Evolutionary conservation across 2,888 invertebrate genomes (phyloP), one percentile per base, ranked within the genome.

Genomic region (Heliconius sara): DNA sequence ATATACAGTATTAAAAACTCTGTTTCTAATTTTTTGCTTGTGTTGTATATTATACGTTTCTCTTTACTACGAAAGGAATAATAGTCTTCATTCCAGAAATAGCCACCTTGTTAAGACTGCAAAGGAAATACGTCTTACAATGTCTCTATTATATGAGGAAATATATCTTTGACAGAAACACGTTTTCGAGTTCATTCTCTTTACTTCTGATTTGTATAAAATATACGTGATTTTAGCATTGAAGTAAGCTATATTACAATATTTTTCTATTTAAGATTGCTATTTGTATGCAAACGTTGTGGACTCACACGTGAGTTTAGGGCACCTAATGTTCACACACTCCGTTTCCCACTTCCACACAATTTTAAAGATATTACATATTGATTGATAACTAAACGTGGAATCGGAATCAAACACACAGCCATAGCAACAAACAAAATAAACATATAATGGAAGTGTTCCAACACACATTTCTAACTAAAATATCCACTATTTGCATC

Each of bases 401-500:
- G 19, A 52, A 19, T 47, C 16, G 16, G 16, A 47, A 47, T 5
- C 0, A 16, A 47, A 47, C 16, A 13, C 16, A 47, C 5, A 2
- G 5, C 52, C 6, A 52, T 19, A 52, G 19, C 19, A 52, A 52
- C 7, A n/a, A n/a, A 73, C 39, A 60, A 60, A 60, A 60, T 39
- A 39, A 73, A 60, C n/a, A 73, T 25, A 60, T 57, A 34, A n/a
- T n/a, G 7, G n/a, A 34, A 60, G 30, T 30, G 30, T 30, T 12
- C 22, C 13, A 34, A 73, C 57, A 34, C 1, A 39, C 25, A 34
- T 60, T 25, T 39, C 73, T 22, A 75, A 43, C 39, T 63, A 65
- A 75, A 75, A 27, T 75, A 75, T 43, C 65, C 25, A 22, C 65
- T 47, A 65, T 75, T 75, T 43, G 63, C 65, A 65, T 47, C 63